Conservation (phyloP, 2,113 vertebrate species). For the Takifugu flavidus region DNA sequence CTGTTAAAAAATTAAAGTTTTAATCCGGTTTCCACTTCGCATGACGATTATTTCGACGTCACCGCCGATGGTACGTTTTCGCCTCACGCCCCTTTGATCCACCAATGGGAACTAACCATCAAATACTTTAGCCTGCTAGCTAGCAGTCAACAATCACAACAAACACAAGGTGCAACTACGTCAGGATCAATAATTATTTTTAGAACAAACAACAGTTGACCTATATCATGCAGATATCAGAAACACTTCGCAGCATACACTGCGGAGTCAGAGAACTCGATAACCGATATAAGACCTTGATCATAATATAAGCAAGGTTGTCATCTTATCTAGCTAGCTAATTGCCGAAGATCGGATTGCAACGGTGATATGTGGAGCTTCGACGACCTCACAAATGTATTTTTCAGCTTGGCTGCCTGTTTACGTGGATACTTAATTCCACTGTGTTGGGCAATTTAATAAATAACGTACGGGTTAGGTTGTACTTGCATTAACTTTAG, state of each 20-base stretch:
- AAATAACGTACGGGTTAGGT: too few species aligned
- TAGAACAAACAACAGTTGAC: rapidly evolving
- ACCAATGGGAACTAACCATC: constrained; percentile 56
- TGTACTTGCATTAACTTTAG: too few species aligned
- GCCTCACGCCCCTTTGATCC: constrained; percentile 50
- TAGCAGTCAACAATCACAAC: background rate
- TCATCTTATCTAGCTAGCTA: background rate
- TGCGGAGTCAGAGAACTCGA: too few species aligned
- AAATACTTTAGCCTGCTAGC: background rate
- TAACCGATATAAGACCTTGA: too few species aligned
- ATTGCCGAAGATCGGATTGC: background rate
- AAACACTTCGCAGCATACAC: too few species aligned
- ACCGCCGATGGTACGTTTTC: too few species aligned
- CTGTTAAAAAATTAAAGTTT: too few species aligned
- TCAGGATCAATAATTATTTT: background rate
- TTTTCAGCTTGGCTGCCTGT: too few species aligned
- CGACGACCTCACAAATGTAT: background rate
- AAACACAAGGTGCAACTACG: rapidly evolving
- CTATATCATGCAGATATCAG: background rate
- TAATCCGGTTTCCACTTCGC: too few species aligned
- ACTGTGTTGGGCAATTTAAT: too few species aligned
- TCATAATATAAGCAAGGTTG: background rate
- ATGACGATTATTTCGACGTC: too few species aligned
- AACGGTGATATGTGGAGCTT: background rate
- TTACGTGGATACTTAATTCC: too few species aligned